These are phyloP conservation scores for Andrena hattorfiana DNA, from an alignment of 2,888 invertebrate species.

Conservation along the genomic window DNA sequence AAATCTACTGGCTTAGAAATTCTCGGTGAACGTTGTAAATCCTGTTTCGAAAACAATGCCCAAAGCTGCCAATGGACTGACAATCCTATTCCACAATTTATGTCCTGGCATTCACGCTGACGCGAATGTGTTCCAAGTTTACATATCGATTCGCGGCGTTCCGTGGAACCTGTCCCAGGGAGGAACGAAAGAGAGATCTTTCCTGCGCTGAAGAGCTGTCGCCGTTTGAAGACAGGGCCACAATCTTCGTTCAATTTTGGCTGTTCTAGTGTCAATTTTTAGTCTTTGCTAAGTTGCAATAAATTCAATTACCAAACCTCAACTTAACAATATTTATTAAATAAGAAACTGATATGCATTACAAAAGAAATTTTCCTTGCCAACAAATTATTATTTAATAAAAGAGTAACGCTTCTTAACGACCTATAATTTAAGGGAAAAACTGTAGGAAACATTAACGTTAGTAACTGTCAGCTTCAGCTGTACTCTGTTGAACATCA, in stretches of 20 bases:
- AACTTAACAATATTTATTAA: no score
- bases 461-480: no score
- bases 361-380: no score
- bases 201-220: slow-evolving; percentile 1
- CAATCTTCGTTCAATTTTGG: background rate
- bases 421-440: no score
- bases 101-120: background rate
- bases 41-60: background rate
- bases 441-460: no score
- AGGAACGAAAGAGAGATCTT: background rate
- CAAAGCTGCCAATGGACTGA: slow-evolving; percentile 18
- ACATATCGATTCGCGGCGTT: slow-evolving; percentile 30
- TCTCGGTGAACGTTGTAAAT: background rate
- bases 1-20: background rate
- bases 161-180: slow-evolving; percentile 7
- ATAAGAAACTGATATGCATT: no score
- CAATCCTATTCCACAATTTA: slow-evolving; percentile 18
- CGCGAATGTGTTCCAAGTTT: slow-evolving; percentile 20
- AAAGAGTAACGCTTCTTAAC: no score
- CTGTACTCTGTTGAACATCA: background rate
- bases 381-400: no score
- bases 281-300: no score
- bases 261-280: no score
- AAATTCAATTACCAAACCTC: no score
- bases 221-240: background rate